Evolutionary conservation across 2,797 vertebrate species (phyloP), one percentile per base, ranked within the genome.

Genomic region (Streptopelia turtur): DNA sequence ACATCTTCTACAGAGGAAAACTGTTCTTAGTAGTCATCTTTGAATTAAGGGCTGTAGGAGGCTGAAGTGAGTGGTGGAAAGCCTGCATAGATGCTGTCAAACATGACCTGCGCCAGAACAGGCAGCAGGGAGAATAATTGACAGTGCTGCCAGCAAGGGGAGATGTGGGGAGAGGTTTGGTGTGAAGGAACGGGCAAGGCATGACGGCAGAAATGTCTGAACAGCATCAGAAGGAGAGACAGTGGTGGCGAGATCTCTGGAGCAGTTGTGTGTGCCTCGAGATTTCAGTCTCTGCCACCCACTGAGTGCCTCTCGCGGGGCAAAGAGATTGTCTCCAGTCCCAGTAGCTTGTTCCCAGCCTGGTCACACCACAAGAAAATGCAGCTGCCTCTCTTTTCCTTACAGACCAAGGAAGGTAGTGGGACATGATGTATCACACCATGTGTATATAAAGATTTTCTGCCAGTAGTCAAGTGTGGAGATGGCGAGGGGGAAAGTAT

Each of bases 281-380:
- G 37, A 69, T 50, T 92, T 64, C 30, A 47, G 27, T 61, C 61
- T 65, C 21, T 79, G 68, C 12, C 14, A 24, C 16, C 14, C 27
- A 53, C 3, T 25, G 59, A 30, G 9, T 61, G 37, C 22, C 25
- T 74, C 43, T 89, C 6, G 13, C 0, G 0, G 78, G 18, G 2
- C 56, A 87, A 86, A 31, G 52, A 83, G 24, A 39, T 61, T 16
- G 30, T 84, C 12, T 82, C 7, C 22, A 43, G 28, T 30, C 24
- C 16, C 41, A 77, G 39, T 33, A 74, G 53, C 47, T 50, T 43
- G n/a, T 63, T 27, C 33, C 33, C 52, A 93, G 41, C 50, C 47
- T 50, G 45, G 10, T n/a, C 35, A 49, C 39, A 39, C 25, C 35
- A 28, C 0, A 0, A 25, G 28, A 45, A 22, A n/a, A 25, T n/a